Conservation (phyloP, 2,797 vertebrate genomes). For the Petrocephalus sullivani region DNA sequence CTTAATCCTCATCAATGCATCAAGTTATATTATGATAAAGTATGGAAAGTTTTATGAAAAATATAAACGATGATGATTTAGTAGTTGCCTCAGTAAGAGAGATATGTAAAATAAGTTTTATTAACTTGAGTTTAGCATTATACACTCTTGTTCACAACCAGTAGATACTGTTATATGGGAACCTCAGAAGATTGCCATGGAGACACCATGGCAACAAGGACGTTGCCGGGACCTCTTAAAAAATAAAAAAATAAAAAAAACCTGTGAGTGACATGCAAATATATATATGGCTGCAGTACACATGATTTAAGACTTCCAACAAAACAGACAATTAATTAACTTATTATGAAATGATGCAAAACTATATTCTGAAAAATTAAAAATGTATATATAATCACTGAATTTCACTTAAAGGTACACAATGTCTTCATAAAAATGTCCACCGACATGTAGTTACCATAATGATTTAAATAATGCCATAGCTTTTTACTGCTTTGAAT, state of each 20-base stretch:
- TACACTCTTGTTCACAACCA: neutral
- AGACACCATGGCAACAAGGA: constrained; percentile 29
- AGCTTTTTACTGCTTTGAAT: neutral
- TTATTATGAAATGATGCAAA: neutral
- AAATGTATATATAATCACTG: neutral
- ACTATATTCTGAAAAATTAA: neutral
- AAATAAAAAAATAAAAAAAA: neutral
- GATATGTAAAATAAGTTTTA: neutral
- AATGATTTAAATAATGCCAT: neutral
- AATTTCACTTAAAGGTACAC: neutral
- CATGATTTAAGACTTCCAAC: neutral
- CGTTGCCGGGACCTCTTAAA: neutral
- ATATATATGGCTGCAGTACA: neutral
- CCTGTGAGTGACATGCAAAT: neutral
- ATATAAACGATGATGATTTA: neutral
- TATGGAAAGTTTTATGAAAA: neutral
- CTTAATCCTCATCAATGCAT: neutral
- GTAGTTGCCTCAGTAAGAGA: neutral
- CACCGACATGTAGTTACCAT: neutral
- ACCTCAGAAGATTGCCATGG: constrained; percentile 23
- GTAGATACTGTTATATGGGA: neutral
- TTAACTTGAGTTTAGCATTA: neutral
- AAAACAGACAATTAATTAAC: neutral
- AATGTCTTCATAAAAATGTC: neutral
- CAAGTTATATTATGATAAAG: neutral